These are phyloP conservation scores for Chymomyza procnemis DNA, from an alignment of 2,888 invertebrate species.

Conservation along the genomic window DNA sequence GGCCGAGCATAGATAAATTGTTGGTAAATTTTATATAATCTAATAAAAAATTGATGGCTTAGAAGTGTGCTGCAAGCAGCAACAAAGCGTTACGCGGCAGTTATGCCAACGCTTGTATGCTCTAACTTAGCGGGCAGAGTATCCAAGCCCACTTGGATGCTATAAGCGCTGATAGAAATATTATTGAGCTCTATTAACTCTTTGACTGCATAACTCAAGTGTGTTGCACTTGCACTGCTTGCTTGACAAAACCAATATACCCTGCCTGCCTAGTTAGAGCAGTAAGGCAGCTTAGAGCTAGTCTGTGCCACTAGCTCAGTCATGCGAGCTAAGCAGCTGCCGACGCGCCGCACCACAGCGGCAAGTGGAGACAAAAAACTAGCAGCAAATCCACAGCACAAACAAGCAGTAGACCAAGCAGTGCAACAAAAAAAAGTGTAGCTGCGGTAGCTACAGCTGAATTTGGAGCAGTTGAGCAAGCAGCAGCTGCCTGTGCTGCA, in stretches of 20 bases:
- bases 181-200: no score
- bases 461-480: neutral
- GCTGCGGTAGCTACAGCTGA: neutral
- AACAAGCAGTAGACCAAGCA: no score
- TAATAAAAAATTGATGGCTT: slow-evolving; percentile 73
- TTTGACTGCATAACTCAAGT: no score
- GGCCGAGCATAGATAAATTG: slow-evolving; percentile 66
- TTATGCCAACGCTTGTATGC: no score
- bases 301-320: neutral
- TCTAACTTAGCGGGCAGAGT: no score
- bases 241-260: no score
- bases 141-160: no score
- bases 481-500: neutral
- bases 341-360: neutral
- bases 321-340: slow-evolving; percentile 1
- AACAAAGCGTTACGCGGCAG: neutral
- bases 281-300: slow-evolving; percentile 8
- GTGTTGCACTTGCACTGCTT: no score
- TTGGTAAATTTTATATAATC: slow-evolving; percentile 74
- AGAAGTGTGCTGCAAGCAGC: slow-evolving; percentile 37
- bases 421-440: neutral
- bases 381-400: neutral
- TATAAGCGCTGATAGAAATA: no score
- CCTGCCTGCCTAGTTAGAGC: no score
- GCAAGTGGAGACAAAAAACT: neutral